These are phyloP conservation scores for Enchytraeus crypticus DNA, from an alignment of 2,888 invertebrate genomes.

Conservation along the genomic window DNA sequence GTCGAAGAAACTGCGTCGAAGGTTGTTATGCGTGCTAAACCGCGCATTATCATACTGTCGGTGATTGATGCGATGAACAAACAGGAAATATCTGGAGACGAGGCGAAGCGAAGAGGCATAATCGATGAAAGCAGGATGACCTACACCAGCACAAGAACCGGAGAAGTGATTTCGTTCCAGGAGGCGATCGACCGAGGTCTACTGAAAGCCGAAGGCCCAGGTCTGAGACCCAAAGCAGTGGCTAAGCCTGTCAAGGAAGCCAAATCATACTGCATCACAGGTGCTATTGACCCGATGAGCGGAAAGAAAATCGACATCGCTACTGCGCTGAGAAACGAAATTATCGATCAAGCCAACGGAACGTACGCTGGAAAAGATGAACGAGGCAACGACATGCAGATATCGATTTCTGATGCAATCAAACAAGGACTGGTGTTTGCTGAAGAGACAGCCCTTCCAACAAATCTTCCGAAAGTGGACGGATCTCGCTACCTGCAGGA, in stretches of 20 bases:
- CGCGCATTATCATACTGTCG: conserved; percentile 60
- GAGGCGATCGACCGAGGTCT: conserved; percentile 34
- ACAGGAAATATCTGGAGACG: conserved; percentile 66
- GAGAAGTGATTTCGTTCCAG: conserved; percentile 56
- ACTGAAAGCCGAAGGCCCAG: conserved; percentile 12
- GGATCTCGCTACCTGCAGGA: conserved; percentile 36
- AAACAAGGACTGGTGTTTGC: conserved; percentile 61
- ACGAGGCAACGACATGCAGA: conserved; percentile 58
- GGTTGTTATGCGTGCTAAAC: conserved; percentile 23
- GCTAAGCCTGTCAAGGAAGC: conserved; percentile 18
- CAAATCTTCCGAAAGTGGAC: conserved; percentile 29
- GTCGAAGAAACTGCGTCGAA: background rate
- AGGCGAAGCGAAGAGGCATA: conserved; percentile 66
- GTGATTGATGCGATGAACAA: conserved; percentile 77
- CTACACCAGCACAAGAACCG: conserved; percentile 49
- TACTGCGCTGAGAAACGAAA: conserved; percentile 60
- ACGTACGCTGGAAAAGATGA: conserved; percentile 53
- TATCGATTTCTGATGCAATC: conserved; percentile 74
- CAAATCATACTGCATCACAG: conserved; percentile 60
- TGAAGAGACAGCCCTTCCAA: conserved; percentile 33
- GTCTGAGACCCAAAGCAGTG: conserved; percentile 3
- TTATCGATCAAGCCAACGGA: conserved; percentile 57
- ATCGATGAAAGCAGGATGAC: conserved; percentile 20
- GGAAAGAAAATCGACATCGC: conserved; percentile 71
- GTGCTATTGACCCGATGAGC: conserved; percentile 75